Percentiles rank a stretch among this genome's conserved stretches.
Evolutionary conservation across 2,113 vertebrate species (phyloP).

Genomic region (Sorex fumeus): DNA sequence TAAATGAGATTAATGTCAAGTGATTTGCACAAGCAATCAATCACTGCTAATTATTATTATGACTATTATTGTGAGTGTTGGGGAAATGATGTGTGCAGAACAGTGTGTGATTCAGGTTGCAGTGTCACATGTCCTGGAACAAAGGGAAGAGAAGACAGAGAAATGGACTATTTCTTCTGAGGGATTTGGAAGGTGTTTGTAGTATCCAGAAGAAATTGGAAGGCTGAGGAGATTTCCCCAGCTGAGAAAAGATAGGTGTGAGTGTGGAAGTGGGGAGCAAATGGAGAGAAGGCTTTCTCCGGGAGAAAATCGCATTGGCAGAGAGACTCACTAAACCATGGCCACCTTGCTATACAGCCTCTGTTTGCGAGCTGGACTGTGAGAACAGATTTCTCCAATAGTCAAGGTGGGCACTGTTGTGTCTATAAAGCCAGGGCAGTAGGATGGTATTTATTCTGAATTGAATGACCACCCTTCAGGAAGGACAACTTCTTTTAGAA

Average conservation of each 20-base stretch:
- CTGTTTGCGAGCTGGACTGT: rapidly evolving
- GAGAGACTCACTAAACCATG: not conserved
- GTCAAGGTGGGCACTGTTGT: not conserved
- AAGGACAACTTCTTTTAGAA: too few species aligned
- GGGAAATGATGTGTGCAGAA: not conserved
- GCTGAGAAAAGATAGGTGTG: not conserved
- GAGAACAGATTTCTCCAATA: not conserved
- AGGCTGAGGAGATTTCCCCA: too few species aligned
- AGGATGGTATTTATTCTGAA: not conserved
- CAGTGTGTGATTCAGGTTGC: not conserved
- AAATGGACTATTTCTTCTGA: not conserved
- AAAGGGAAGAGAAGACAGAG: not conserved
- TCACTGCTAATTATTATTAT: slow-evolving; percentile 11
- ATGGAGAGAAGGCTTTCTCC: not conserved
- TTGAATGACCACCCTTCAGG: too few species aligned
- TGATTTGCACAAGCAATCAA: not conserved
- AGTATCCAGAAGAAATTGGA: not conserved
- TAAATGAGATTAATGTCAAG: not conserved
- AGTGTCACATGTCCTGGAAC: not conserved
- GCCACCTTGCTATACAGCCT: rapidly evolving
- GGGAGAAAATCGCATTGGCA: not conserved
- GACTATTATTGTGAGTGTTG: not conserved
- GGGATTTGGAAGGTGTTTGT: not conserved
- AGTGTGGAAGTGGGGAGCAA: not conserved
- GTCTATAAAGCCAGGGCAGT: too few species aligned